Percentiles rank a stretch among this genome's conserved stretches.
Evolutionary conservation across 2,888 invertebrate genomes (phyloP).

Genomic region (Athetis lepigone): DNA sequence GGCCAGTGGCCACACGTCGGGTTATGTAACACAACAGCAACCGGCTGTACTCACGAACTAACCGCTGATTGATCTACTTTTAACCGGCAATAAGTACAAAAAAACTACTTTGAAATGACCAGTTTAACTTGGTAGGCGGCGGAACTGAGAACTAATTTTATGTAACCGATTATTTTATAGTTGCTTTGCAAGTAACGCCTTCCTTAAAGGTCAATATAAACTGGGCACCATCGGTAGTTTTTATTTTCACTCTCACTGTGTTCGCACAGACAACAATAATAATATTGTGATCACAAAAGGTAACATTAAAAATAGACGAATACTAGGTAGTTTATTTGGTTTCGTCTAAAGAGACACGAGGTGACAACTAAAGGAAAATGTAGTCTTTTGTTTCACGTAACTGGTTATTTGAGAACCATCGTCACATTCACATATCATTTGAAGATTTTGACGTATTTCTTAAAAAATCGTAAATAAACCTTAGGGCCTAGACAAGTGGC

Average conservation of each 20-base stretch:
- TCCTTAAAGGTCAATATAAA: constrained; percentile 3
- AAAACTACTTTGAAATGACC: constrained; percentile 28
- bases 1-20: constrained; percentile 67
- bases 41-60: constrained; percentile 51
- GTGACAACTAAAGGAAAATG: background rate
- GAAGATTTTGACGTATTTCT: background rate
- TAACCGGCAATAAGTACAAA: constrained; percentile 41
- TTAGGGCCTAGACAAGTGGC: no score
- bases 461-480: no score
- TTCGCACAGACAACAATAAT: constrained; percentile 12
- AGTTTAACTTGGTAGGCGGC: constrained; percentile 20
- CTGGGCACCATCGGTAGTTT: constrained; percentile 16
- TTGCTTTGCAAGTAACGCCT: constrained; percentile 8
- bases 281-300: constrained; percentile 23
- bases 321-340: constrained; percentile 3
- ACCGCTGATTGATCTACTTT: constrained; percentile 63
- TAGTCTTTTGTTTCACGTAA: background rate
- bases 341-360: background rate
- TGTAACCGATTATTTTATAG: background rate
- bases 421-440: constrained; percentile 5
- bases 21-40: constrained; percentile 73
- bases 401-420: background rate
- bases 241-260: constrained; percentile 19
- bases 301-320: constrained; percentile 14
- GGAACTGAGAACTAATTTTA: background rate